Evolutionary conservation across 2,888 invertebrate species (phyloP), one percentile per base, ranked within the genome.

Genomic region (Gisinianus flammeolus): DNA sequence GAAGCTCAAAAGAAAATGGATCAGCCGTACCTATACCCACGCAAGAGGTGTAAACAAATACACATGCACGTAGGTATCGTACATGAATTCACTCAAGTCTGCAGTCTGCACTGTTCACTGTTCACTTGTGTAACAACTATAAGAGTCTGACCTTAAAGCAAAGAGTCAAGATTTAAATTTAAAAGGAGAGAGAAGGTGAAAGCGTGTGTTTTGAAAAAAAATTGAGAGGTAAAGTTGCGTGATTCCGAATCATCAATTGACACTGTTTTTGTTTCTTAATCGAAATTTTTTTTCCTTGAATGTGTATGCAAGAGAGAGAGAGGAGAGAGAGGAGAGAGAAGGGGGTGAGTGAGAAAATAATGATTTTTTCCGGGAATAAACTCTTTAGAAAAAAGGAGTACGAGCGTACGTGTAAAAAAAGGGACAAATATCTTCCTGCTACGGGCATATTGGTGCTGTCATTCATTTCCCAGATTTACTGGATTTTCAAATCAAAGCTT

Each of bases 171-270:
- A 26, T 26, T 26, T 26, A 12, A 12, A 62, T 62, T 26, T 26
- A 62, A 62, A 62, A 62, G 62, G 5, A 62, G 22, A 12, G 31
- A 28, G 66, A 66, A 12, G 31, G 68, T 28, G 33, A 33, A 31
- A 68, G 68, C n/a, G 68, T 16, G 0, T 24, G 68, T 68, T 28
- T 68, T 19, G 26, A 31, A n/a, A n/a, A 68, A 30, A 58, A 33
- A n/a, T n/a, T 31, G 22, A 62, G 35, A 64, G 64, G 24, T 62
- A 31, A 54, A 66, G 68, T 80, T 79, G 80, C 80, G 80, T 80
- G 80, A 79, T 80, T 75, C 68, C 62, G 75, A 77, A 77, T 80
- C 80, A 80, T 80, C 80, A 80, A 80, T 80, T 80, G 80, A 72
- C 77, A 77, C 67, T 64, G 33, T 72, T 76, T 76, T 78, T 76